These are phyloP conservation scores for Procavia capensis DNA, from an alignment of 2,113 vertebrate genomes.

Conservation along the genomic window DNA sequence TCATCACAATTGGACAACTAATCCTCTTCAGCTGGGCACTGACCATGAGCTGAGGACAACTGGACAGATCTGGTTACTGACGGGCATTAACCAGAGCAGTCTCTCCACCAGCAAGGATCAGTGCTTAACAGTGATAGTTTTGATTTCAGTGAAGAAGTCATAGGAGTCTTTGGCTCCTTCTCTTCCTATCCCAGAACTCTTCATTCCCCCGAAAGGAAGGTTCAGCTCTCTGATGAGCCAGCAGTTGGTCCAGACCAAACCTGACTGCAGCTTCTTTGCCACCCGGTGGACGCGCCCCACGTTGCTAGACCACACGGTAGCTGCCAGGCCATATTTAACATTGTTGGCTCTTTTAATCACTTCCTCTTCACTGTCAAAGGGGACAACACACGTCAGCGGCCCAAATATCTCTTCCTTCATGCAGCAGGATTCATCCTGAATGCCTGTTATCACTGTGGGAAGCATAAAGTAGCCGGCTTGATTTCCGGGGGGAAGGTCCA, in stretches of 20 bases:
- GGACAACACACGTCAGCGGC: constrained; percentile 94
- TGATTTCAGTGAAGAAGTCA: constrained; percentile 98
- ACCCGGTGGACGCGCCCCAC: constrained; percentile 93
- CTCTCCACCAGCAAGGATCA: constrained; percentile 68
- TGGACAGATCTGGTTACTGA: no score
- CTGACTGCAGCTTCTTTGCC: constrained; percentile 91
- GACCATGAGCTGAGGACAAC: no score
- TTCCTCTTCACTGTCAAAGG: constrained; percentile 95
- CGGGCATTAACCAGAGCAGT: no score
- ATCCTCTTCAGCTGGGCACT: not conserved
- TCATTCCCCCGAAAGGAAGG: constrained; percentile 98
- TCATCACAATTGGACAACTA: accelerated
- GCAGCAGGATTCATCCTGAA: constrained; percentile 91
- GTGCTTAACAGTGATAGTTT: constrained; percentile 95
- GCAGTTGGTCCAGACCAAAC: constrained; percentile 98
- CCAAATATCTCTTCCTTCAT: constrained; percentile 99
- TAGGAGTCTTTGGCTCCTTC: constrained; percentile 97
- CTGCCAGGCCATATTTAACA: constrained; percentile 94
- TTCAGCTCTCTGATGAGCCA: constrained; percentile 98
- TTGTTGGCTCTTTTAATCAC: constrained; percentile 92
- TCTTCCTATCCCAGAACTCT: constrained; percentile 95
- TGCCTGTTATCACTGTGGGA: constrained; percentile 92
- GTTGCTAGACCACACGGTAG: constrained; percentile 93
- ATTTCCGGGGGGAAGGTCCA: constrained; percentile 89
- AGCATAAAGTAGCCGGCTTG: constrained; percentile 94